phyloP scores from a whole-genome alignment of 1,140 invertebrate genomes.

The Oreohelix idahoensis region DNA sequence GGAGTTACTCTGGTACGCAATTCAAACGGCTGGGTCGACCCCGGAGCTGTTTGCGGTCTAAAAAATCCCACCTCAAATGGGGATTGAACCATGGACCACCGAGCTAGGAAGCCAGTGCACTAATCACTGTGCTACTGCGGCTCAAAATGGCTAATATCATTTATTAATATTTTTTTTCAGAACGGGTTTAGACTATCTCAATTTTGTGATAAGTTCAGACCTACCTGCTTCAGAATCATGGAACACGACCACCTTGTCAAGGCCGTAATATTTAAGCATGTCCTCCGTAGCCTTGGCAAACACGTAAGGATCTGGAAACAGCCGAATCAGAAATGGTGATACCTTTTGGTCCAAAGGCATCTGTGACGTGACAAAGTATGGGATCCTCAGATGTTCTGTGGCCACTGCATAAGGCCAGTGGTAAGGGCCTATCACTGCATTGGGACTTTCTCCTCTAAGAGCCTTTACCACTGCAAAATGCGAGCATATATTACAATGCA shows the following conservation, averaged over 20 bases:
- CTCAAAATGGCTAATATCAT: too few species aligned
- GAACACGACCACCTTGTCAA: constrained; percentile 52
- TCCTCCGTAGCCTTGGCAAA: constrained; percentile 52
- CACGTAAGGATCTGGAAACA: constrained; percentile 50
- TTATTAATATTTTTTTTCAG: too few species aligned
- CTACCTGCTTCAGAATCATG: constrained; percentile 54
- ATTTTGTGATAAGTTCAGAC: neutral
- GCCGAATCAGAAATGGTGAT: constrained; percentile 50
- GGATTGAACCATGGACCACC: too few species aligned
- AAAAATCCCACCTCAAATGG: too few species aligned
- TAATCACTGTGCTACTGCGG: too few species aligned
- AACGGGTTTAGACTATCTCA: too few species aligned
- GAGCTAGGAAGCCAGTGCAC: too few species aligned
- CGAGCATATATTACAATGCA: constrained; percentile 2
- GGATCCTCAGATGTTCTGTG: constrained; percentile 51
- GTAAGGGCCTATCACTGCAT: constrained; percentile 57
- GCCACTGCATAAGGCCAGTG: constrained; percentile 48
- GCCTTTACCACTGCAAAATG: constrained; percentile 25
- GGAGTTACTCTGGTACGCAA: too few species aligned
- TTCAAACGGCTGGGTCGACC: too few species aligned
- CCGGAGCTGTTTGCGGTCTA: too few species aligned
- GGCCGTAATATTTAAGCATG: constrained; percentile 53
- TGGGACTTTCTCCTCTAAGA: constrained; percentile 33
- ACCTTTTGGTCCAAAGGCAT: constrained; percentile 39
- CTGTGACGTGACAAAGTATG: constrained; percentile 59